Evolutionary conservation across 2,797 vertebrate genomes (phyloP), one percentile per base, ranked within the genome.

Genomic region (Petrocephalus sullivani): DNA sequence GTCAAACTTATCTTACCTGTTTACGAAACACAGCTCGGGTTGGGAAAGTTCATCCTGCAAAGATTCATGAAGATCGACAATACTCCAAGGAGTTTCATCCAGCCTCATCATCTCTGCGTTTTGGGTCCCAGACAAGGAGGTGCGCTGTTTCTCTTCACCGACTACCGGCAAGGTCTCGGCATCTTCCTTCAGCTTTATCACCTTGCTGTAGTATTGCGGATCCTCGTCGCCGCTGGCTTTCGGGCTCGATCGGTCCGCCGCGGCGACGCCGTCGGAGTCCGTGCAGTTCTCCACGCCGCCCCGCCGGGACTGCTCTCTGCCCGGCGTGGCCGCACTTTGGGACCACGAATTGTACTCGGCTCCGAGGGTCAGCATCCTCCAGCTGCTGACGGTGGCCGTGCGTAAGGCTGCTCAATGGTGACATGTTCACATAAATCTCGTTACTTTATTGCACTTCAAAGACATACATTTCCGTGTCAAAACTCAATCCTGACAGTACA

Each of bases 341-440:
- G 94, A 93, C 95, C 95, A 96, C 37, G 93, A 94, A 46, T 94
- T 92, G 87, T 93, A 94, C 89, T 96, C 95, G 0, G 92, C 71
- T 0, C 95, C 96, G 78, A 94, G 87, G 0, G 95, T 95, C 87
- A 96, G 91, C 94, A 91, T 95, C 91, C 93, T 93, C 96, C 96
- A 96, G 28, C 93, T 95, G 90, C 93, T 90, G 8, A 95, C 90
- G 0, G 94, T 95, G 88, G 93, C 93, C 0, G 94, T 84, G 2
- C 95, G 93, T 0, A 95, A 37, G 3, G 94, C 96, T 96, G 88
- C 0, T 9, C 56, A 51, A 21, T 88, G n/a, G 46, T n/a, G 8
- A 90, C 3, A 81, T 49, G 12, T n/a, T 21, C 78, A 49, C 33
- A 21, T 41, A 10, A 46, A 33, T 19, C 14, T 75, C 67, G 67